phyloP scores from a whole-genome alignment of 2,888 invertebrate genomes.

The Drosophila flavopinicola region DNA sequence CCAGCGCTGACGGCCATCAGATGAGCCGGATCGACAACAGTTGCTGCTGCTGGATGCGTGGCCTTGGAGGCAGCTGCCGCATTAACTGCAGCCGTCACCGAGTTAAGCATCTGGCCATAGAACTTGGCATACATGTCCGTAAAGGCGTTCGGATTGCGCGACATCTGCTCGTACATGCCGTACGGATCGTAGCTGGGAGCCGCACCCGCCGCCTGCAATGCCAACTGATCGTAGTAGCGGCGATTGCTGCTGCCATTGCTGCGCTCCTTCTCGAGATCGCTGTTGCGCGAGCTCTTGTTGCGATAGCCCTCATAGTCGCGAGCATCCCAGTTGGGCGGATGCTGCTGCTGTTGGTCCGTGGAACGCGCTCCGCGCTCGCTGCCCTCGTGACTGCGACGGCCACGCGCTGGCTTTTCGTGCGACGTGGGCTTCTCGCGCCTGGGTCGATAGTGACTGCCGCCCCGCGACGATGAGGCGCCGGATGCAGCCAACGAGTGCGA shows the following conservation, averaged over 20 bases:
- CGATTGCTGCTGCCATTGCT: constrained; percentile 40
- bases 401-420: constrained; percentile 60
- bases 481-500: background rate
- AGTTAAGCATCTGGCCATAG: constrained; percentile 68
- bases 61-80: constrained; percentile 28
- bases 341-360: too few species aligned
- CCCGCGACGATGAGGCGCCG: constrained; percentile 11
- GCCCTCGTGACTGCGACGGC: constrained; percentile 63
- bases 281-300: constrained; percentile 82
- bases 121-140: constrained; percentile 69
- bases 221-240: constrained; percentile 53
- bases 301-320: constrained; percentile 83
- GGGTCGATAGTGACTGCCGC: constrained; percentile 35
- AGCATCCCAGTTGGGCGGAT: constrained; percentile 57
- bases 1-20: constrained; percentile 22
- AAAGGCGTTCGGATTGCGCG: constrained; percentile 59
- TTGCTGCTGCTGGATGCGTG: constrained; percentile 2
- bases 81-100: constrained; percentile 57
- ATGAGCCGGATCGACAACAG: constrained; percentile 6
- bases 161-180: constrained; percentile 65
- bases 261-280: constrained; percentile 81
- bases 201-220: constrained; percentile 10
- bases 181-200: constrained; percentile 51
- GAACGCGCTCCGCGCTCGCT: constrained; percentile 43
- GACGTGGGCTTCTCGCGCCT: constrained; percentile 71